Base-by-base conservation (phyloP, 2,113 vertebrate genomes). In the Neolamprologus ventralis region DNA sequence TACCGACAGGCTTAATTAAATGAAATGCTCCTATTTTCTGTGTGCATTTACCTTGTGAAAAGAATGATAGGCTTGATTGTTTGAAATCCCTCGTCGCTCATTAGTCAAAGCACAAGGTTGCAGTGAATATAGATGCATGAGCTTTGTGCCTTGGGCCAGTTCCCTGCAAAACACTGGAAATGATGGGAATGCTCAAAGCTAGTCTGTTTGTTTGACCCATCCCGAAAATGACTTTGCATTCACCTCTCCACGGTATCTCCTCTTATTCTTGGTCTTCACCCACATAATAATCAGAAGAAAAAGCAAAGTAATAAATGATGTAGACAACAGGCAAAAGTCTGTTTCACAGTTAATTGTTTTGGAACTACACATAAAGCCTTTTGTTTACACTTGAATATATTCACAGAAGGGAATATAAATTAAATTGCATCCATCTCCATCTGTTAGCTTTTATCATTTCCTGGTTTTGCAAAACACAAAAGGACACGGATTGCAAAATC, bases 1-100 rank as follows among this genome's bases (percentile, higher is more conserved):
- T 82, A 78, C 83, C 80, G 85, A 92, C 90, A 88, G 87, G 82
- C 93, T 95, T 91, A 93, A 93, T 93, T 91, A 95, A 95, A 93
- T 92, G 89, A 90, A 88, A 88, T 81, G 79, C 81, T 78, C 47
- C 47, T 80, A 92, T 87, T 81, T 84, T 78, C 45, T 78, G 26
- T 51, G 45, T 51, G 73, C 45, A 78, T 78, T 93, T 94, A 91
- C 86, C 83, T 91, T 81, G 86, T 87, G 82, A 89, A 91, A 90
- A 87, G 85, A 92, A 94, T 89, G 91, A 94, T 91, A 53, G 91
- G 28, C 71, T 87, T 91, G 90, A 95, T 93, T 91, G 92, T 94
- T 93, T 93, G 88, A 91, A 91, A 89, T 93, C 93, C 92, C 91
- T 7, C 7, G 90, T 84, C 73, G 81, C 91, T 96, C 94, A 93